phyloP scores from a whole-genome alignment of 2,113 vertebrate genomes.

The Chaenocephalus aceratus region DNA sequence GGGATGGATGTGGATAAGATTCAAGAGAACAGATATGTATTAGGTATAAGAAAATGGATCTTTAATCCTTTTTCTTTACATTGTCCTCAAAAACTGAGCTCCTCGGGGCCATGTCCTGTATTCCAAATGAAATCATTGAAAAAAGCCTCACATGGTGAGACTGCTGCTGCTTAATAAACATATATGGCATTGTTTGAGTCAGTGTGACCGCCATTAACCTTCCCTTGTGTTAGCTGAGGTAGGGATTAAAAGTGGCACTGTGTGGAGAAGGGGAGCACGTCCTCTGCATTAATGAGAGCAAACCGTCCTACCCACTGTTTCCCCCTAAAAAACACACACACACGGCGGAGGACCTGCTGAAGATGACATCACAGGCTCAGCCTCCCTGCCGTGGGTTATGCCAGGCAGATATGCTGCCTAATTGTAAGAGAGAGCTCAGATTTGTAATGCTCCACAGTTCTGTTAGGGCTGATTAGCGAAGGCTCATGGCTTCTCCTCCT shows the following conservation, averaged over 20 bases:
- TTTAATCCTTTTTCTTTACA: constrained; percentile 23
- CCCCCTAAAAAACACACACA: constrained; percentile 20
- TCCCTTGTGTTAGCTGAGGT: constrained; percentile 71
- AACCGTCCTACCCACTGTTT: constrained; percentile 53
- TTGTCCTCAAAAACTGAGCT: constrained; percentile 44
- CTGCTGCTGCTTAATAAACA: constrained; percentile 72
- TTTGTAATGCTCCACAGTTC: constrained; percentile 77
- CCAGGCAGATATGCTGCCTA: constrained; percentile 66
- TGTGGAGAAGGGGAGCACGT: constrained; percentile 65
- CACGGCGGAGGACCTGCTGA: constrained; percentile 37
- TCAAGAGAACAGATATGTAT: not conserved
- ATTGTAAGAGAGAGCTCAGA: constrained; percentile 75
- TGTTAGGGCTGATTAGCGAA: constrained; percentile 82
- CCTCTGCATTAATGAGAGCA: constrained; percentile 77
- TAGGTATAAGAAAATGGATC: not conserved
- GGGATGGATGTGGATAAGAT: not conserved
- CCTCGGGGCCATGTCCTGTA: constrained; percentile 12
- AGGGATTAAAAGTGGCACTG: constrained; percentile 75
- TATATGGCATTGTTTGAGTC: constrained; percentile 63
- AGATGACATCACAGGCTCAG: constrained; percentile 72
- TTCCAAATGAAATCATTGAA: constrained; percentile 41
- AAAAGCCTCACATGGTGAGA: constrained; percentile 32
- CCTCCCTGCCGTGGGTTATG: constrained; percentile 60
- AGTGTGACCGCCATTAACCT: constrained; percentile 74
- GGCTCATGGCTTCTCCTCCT: constrained; percentile 68